Base-by-base conservation (phyloP, 1,140 invertebrate species). In the Steinernema khuongi region DNA sequence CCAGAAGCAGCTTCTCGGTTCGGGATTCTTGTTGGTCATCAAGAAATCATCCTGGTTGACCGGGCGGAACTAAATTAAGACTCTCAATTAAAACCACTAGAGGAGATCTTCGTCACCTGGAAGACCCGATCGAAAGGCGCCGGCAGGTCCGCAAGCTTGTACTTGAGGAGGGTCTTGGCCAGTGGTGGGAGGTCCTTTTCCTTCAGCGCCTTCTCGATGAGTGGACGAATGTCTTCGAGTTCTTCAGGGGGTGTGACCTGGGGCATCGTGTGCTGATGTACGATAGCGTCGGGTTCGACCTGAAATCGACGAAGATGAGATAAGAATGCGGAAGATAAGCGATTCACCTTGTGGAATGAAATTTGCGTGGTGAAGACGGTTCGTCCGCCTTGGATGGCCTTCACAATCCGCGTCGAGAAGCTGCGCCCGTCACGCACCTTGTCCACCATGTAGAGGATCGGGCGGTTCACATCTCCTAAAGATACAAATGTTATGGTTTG, bases 401-500 rank as follows among this genome's bases (percentile, higher is more conserved):
- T 86, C 22, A 87, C 81, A 31, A 78, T 73, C 7, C 86, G 80
- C 73, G 80, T 82, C 33, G 80, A 79, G 74, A 86, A 87, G 19
- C 83, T 85, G 19, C 75, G 69, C 14, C 86, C 86, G 79, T 86
- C 86, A 31, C 86, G 73, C 4, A 85, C 82, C 18, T 80, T 74
- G 41, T 87, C 85, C 31, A 87, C 85, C 70, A 82, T 79, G 71
- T 86, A 87, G 26, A 87, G 68, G 11, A 86, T 84, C 14, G 85
- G 83, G n/a, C 76, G 77, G 67, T 85, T 79, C 2, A 78, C 74
- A 68, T 83, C 82, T 22, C 86, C 86, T 85, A 68, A 17, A 74
- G 78, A 28, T 32, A 2, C 68, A n/a, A 31, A n/a, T n/a, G n/a
- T 43, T n/a, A 43, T n/a, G n/a, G n/a, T 43, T 43, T 43, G 41